Conservation (phyloP, 2,113 vertebrate species). For the Callorhinus ursinus region DNA sequence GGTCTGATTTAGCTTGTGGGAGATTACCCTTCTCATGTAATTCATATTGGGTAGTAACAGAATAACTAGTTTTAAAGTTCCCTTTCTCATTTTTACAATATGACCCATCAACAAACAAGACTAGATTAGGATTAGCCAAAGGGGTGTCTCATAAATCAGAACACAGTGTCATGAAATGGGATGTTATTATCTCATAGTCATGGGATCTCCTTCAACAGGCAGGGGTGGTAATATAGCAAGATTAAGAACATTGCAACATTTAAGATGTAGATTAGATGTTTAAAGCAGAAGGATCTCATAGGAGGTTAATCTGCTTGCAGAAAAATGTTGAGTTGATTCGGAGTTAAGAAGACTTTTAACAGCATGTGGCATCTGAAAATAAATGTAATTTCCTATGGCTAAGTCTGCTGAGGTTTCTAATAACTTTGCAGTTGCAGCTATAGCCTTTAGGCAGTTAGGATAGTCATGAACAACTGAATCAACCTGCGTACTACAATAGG, state of each 20-base stretch:
- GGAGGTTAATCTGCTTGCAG: background rate
- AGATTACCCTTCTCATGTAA: background rate
- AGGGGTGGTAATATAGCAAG: background rate
- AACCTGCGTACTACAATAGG: background rate
- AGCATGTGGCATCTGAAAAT: background rate
- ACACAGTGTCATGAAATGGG: background rate
- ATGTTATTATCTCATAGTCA: background rate
- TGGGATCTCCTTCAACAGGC: background rate
- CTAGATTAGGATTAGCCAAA: background rate
- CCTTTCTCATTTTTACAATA: background rate
- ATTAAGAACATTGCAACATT: background rate
- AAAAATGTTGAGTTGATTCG: background rate
- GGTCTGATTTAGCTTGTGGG: background rate
- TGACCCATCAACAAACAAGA: background rate
- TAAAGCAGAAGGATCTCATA: background rate
- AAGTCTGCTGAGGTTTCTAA: background rate
- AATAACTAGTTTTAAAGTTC: background rate
- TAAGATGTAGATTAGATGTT: background rate
- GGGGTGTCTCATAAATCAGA: background rate
- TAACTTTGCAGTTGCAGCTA: background rate
- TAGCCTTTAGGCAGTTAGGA: background rate
- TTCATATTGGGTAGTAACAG: background rate
- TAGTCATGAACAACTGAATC: background rate
- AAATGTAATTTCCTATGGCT: background rate
- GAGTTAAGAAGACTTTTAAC: background rate